Evolutionary conservation across 2,113 vertebrate genomes (phyloP).

Genomic region (Ovis aries): DNA sequence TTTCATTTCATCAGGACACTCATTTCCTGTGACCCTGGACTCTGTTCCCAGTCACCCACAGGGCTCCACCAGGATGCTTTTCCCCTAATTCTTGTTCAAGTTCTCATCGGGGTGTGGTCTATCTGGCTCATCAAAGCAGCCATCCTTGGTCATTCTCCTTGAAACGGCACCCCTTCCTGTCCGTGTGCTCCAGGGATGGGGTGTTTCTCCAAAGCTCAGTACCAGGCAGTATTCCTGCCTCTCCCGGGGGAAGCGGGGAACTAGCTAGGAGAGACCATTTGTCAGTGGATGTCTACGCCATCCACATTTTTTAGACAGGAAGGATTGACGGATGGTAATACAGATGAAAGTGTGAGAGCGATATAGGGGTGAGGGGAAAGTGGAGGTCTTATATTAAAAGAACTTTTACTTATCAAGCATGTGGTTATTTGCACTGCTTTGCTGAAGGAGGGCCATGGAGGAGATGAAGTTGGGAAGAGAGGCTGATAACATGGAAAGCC

Average conservation of each 20-base stretch:
- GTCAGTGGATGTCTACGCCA: not conserved
- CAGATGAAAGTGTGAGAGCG: not conserved
- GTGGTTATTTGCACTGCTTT: not conserved
- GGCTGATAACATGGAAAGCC: fast-evolving
- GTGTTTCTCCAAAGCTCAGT: not conserved
- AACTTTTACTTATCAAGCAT: not conserved
- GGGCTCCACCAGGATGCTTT: not conserved
- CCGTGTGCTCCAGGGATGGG: not conserved
- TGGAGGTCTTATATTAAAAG: not conserved
- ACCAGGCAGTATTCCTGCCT: not conserved
- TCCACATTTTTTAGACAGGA: not conserved
- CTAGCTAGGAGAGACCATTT: not conserved
- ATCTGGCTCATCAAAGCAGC: not conserved
- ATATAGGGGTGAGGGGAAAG: too few relatives aligned
- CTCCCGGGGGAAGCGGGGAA: not conserved
- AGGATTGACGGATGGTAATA: not conserved
- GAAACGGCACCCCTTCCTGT: not conserved
- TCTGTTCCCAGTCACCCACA: not conserved
- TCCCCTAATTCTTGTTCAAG: not conserved
- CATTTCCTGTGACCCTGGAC: not conserved
- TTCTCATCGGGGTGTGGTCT: not conserved
- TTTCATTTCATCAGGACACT: not conserved
- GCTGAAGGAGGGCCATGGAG: not conserved
- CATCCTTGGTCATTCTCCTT: not conserved
- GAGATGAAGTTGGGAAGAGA: not conserved